Base-by-base conservation (phyloP, 2,888 invertebrate species). In the Morpho achilles region DNA sequence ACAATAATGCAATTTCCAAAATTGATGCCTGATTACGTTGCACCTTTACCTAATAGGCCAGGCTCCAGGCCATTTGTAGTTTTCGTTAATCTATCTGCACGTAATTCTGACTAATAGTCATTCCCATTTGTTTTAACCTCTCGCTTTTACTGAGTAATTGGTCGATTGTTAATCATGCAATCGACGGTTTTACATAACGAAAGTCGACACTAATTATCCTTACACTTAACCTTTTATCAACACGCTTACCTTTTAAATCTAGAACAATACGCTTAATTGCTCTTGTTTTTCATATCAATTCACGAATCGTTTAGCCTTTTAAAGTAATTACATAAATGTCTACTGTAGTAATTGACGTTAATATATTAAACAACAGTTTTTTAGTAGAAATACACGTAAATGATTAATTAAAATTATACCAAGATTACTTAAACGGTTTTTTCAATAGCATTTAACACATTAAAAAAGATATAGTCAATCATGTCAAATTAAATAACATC, bases 261-360 rank as follows among this genome's bases (percentile, higher is more conserved):
- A 56, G 63, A 64, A 63, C 62, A 64, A 61, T 62, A 60, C 57
- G 50, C 50, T 62, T 66, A 66, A 67, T 68, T 66, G 67, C 63
- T 63, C 63, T 58, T 57, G 58, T 65, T 65, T 63, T 65, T 66
- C 57, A 54, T 62, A 61, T 61, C 62, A 60, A 62, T 63, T 63
- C 55, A 64, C 42, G 61, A 66, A 66, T 61, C 62, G 61, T 48
- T 53, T 10, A 56, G 56, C 56, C 50, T 51, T 57, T 61, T 60
- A 54, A 57, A 57, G 61, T 53, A 48, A 65, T 79, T 77, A 71
- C 71, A 74, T 76, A 80, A 80, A 77, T 77, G 77, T 79, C 75
- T 73, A 69, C 68, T 63, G 66, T 63, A 59, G 71, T 80, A 79
- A 81, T 80, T 81, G 76, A 74, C 73, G 72, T 76, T 74, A 64